phyloP scores from a whole-genome alignment of 2,113 vertebrate genomes.

The Catagonus wagneri region DNA sequence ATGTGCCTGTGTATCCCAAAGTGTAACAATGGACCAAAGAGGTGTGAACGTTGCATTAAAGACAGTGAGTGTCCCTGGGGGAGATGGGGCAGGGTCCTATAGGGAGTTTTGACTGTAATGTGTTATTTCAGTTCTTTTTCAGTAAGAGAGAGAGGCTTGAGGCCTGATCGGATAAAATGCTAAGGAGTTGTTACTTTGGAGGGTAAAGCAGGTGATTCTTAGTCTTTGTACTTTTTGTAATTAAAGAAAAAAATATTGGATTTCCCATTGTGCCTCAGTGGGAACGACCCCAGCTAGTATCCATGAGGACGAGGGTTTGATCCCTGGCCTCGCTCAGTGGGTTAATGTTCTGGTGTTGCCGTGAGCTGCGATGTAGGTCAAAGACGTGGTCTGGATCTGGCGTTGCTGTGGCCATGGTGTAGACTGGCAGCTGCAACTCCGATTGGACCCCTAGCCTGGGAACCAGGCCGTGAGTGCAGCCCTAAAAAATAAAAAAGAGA shows the following conservation, averaged over 20 bases:
- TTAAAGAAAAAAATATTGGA: neutral
- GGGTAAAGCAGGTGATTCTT: neutral
- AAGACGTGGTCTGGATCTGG: too few species aligned
- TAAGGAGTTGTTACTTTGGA: conserved; percentile 16
- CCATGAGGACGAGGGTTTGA: too few species aligned
- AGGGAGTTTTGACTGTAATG: neutral
- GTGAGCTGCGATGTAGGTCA: too few species aligned
- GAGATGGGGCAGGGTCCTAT: neutral
- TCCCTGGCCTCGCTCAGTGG: too few species aligned
- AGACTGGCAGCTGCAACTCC: too few species aligned
- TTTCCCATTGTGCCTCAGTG: too few species aligned
- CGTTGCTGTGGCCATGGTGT: too few species aligned
- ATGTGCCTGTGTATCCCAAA: neutral
- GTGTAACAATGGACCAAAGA: neutral
- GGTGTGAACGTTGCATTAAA: too few species aligned
- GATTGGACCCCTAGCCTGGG: too few species aligned
- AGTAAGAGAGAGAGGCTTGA: neutral
- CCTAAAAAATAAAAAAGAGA: neutral
- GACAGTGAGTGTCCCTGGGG: neutral
- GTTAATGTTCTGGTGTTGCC: too few species aligned
- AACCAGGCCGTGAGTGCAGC: too few species aligned
- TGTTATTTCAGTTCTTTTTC: neutral
- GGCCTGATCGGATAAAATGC: neutral
- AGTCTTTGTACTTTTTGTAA: conserved; percentile 13
- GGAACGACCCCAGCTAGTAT: too few species aligned